These are phyloP conservation scores for Leiothrix lutea DNA, from an alignment of 2,113 vertebrate genomes.

Conservation along the genomic window DNA sequence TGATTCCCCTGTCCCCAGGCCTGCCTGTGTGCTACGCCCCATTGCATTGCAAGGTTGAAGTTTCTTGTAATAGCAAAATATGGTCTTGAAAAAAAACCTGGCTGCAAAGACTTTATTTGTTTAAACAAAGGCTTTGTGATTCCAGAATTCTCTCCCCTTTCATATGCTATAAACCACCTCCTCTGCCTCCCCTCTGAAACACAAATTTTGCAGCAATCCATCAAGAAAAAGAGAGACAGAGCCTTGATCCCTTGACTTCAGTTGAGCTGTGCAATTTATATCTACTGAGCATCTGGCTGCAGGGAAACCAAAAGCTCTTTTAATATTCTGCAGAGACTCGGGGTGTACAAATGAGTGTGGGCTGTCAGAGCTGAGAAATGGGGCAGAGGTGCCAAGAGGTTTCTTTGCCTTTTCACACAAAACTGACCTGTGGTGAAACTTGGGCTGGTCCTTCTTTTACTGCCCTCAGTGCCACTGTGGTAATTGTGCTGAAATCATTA, in stretches of 20 bases:
- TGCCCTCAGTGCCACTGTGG: not conserved
- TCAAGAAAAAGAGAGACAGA: conserved; percentile 46
- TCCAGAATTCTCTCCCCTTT: conserved; percentile 39
- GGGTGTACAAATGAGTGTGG: not conserved
- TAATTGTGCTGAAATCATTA: not conserved
- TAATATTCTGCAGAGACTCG: conserved; percentile 35
- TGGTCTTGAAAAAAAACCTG: not conserved
- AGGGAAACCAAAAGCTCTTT: conserved; percentile 20
- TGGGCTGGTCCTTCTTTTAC: not conserved
- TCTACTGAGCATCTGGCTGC: conserved; percentile 55
- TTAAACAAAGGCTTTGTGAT: conserved; percentile 40
- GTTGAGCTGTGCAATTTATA: conserved; percentile 53
- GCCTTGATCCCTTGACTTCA: conserved; percentile 56
- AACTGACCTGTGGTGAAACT: not conserved
- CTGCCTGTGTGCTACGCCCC: not conserved
- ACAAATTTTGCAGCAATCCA: conserved; percentile 47
- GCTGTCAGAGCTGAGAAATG: conserved; percentile 31
- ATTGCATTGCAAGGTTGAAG: not conserved
- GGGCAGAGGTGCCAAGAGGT: conserved; percentile 17
- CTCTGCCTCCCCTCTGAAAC: conserved; percentile 8
- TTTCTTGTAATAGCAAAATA: conserved; percentile 23
- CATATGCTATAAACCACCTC: conserved; percentile 12
- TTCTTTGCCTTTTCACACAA: not conserved
- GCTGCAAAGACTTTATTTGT: conserved; percentile 23
- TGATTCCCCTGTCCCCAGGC: not conserved